These are phyloP conservation scores for Melanostoma scalare DNA, from an alignment of 2,888 invertebrate genomes.

Conservation along the genomic window DNA sequence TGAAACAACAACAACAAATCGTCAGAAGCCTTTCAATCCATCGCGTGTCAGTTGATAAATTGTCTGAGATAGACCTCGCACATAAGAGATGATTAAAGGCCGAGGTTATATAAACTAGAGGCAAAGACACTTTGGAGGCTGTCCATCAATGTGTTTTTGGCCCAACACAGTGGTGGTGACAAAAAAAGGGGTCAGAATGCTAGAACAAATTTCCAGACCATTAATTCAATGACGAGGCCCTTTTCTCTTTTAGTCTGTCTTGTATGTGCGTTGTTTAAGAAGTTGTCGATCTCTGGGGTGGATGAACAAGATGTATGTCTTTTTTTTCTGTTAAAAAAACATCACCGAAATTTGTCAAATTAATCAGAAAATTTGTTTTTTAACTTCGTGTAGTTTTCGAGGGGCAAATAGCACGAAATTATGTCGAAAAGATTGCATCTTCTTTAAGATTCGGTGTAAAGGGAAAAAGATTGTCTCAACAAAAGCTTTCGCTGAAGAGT, in stretches of 20 bases:
- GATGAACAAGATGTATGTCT: no score
- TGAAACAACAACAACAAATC: conserved; percentile 36
- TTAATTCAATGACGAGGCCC: conserved; percentile 75
- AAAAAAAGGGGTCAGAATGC: conserved; percentile 68
- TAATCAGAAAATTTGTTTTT: no score
- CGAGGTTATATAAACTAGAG: conserved; percentile 7
- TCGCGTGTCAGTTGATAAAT: conserved; percentile 70
- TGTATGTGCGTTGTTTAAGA: no score
- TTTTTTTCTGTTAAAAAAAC: no score
- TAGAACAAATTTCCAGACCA: conserved; percentile 76
- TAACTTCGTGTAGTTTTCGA: no score
- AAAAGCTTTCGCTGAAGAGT: no score
- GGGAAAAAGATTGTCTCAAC: no score
- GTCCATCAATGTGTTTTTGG: conserved; percentile 50
- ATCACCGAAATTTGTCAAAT: no score
- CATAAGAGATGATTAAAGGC: conserved; percentile 64
- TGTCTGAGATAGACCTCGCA: conserved; percentile 68
- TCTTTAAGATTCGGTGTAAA: no score
- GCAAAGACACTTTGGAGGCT: conserved; percentile 24
- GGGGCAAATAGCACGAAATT: no score
- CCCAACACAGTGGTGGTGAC: conserved; percentile 48
- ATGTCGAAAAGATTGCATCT: no score
- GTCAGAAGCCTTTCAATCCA: conserved; percentile 49
- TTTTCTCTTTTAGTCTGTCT: conserved; percentile 5
- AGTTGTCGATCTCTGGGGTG: no score